A percentile compares a stretch with the other conserved stretches of the same genome.
Conservation (phyloP, 92 coral and sea anemone genomes). For the Phenganax marumi region DNA sequence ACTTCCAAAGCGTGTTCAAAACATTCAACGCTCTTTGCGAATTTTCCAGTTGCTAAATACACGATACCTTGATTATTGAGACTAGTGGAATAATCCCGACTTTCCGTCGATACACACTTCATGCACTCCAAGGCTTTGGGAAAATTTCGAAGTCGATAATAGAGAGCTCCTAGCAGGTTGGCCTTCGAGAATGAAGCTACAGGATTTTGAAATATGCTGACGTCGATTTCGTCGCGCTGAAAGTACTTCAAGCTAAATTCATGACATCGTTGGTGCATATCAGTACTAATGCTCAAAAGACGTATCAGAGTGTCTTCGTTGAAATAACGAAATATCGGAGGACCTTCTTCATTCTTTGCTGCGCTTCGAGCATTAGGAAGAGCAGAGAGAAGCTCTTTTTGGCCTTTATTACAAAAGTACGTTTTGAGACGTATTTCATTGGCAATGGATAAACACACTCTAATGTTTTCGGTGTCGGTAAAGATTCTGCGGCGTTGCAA, state of each 20-base stretch:
- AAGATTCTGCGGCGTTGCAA: slow-evolving; percentile 19
- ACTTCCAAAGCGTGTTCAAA: slow-evolving; percentile 6
- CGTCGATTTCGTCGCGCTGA: neutral
- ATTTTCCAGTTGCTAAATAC: neutral
- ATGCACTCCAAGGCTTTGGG: slow-evolving; percentile 28
- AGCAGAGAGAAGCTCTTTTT: slow-evolving; percentile 22
- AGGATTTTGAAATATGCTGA: slow-evolving; percentile 3
- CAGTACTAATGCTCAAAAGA: slow-evolving; percentile 2
- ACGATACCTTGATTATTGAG: slow-evolving; percentile 11
- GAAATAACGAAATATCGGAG: slow-evolving; percentile 6
- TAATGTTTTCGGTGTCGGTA: neutral
- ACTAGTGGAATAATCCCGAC: neutral
- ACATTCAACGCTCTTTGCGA: neutral
- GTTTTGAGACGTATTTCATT: slow-evolving; percentile 35
- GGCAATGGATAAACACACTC: slow-evolving; percentile 19
- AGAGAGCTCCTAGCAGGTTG: neutral
- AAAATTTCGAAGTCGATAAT: slow-evolving; percentile 4
- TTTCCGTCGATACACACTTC: neutral
- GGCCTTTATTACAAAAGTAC: slow-evolving; percentile 25
- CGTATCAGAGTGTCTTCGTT: slow-evolving; percentile 16
- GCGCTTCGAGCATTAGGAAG: neutral
- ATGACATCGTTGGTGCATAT: neutral
- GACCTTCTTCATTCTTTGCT: neutral
- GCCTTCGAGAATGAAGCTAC: neutral
- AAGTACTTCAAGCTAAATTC: neutral